Evolutionary conservation across 2,113 vertebrate species (phyloP).

Genomic region (Cyrtonyx montezumae): DNA sequence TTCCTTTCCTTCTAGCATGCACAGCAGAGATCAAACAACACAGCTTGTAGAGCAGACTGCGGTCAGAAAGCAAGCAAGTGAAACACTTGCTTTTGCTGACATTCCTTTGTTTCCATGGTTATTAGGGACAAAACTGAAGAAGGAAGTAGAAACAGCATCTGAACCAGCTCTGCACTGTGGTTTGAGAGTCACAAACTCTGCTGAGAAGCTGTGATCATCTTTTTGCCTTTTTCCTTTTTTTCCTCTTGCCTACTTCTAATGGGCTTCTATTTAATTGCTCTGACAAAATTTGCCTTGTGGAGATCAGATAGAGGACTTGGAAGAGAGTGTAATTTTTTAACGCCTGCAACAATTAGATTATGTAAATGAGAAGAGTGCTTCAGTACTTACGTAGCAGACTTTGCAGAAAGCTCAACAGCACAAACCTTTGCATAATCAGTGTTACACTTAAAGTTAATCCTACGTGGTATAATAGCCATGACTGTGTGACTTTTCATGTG

Average conservation of each 20-base stretch:
- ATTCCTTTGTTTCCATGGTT: constrained; percentile 1
- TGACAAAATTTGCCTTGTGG: background rate
- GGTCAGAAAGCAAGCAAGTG: background rate
- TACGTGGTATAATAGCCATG: background rate
- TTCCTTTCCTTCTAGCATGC: background rate
- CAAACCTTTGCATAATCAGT: background rate
- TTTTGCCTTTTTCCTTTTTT: background rate
- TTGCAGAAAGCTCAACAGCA: background rate
- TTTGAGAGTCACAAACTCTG: background rate
- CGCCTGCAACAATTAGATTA: constrained; percentile 26
- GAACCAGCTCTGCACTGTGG: background rate
- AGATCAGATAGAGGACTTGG: constrained; percentile 27
- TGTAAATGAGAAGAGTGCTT: constrained; percentile 7
- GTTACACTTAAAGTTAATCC: background rate
- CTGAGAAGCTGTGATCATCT: background rate
- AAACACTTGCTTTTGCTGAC: background rate
- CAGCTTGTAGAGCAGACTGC: background rate
- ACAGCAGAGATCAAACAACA: background rate
- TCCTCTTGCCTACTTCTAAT: background rate
- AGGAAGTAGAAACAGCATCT: background rate
- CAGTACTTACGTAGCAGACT: constrained; percentile 13
- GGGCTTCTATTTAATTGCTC: background rate
- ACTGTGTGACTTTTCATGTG: background rate
- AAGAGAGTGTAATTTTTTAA: background rate
- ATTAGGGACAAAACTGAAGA: background rate